These are phyloP conservation scores for Papilio glaucus DNA, from an alignment of 1,140 invertebrate species.

Conservation along the genomic window DNA sequence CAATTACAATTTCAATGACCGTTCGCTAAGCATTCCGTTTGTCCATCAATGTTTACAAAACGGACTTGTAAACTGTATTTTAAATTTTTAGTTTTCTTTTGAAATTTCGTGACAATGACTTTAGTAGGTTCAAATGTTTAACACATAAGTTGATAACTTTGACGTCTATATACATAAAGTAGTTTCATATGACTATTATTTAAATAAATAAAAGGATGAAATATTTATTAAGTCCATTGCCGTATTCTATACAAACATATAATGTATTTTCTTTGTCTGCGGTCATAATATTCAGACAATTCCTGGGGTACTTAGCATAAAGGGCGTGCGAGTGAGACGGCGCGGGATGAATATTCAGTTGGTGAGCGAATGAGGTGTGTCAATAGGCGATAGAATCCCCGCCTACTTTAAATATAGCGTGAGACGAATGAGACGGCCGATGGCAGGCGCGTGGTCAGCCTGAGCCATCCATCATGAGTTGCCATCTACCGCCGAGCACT, in stretches of 20 bases:
- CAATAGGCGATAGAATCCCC: slow-evolving; percentile 49
- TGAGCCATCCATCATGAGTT: background rate
- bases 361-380: slow-evolving; percentile 54
- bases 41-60: background rate
- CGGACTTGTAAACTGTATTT: background rate
- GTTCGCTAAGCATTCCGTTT: background rate
- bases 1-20: slow-evolving; percentile 27
- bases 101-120: too few species aligned
- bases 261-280: background rate
- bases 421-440: slow-evolving; percentile 42
- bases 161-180: too few species aligned
- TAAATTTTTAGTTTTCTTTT: too few species aligned
- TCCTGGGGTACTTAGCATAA: slow-evolving; percentile 23
- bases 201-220: too few species aligned
- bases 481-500: background rate
- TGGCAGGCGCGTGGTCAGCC: background rate
- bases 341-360: slow-evolving; percentile 33
- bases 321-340: slow-evolving; percentile 48
- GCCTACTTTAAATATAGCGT: slow-evolving; percentile 55
- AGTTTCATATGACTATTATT: too few species aligned
- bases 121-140: too few species aligned
- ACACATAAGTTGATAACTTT: too few species aligned
- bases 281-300: slow-evolving; percentile 12
- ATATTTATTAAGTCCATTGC: background rate
- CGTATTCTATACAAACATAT: background rate